Base-by-base conservation (phyloP, 2,888 invertebrate species). In the Nemapogon koenigi region DNA sequence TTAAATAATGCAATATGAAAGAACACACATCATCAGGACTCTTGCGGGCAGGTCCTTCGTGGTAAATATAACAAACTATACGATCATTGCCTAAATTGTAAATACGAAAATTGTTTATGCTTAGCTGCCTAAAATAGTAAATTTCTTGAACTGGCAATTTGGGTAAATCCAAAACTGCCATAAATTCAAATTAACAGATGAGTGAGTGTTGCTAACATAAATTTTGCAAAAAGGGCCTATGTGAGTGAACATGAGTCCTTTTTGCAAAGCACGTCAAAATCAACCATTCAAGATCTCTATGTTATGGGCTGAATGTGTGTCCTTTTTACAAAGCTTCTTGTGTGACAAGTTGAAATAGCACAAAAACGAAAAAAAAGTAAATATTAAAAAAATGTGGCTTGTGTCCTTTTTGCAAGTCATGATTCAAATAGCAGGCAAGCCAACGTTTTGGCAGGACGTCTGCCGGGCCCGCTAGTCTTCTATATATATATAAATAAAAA, bases 221-320 rank as follows among this genome's bases (percentile, higher is more conserved):
- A 22, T 8, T 22, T 22, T 22, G 22, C 22, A 22, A 22, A 22
- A 22, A 22, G 22, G 22, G 10, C 22, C 10, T 8, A 22, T 22
- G 22, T 22, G 6, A n/a, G n/a, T 8, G 10, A 22, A 22, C 6
- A 10, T 7, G 6, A 6, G 6, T 6, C 22, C 6, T 22, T 22
- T 22, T 22, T 22, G 35, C 19, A 31, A 31, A 31, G 35, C 19
- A 35, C 22, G 35, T 35, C 11, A 35, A 35, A 35, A 35, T 35
- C 19, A 18, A 25, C 18, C n/a, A 35, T 13, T 35, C 11, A 15
- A 35, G 14, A 18, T 35, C 25, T 14, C 19, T 22, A 13, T 18
- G 15, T 14, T 18, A 19, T 35, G 15, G 15, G 22, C 10, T 35
- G 35, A 35, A 35, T 35, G 13, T n/a, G n/a, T n/a, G n/a, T n/a